Conservation (phyloP, 2,113 vertebrate genomes). For the Platysteira castanea region DNA sequence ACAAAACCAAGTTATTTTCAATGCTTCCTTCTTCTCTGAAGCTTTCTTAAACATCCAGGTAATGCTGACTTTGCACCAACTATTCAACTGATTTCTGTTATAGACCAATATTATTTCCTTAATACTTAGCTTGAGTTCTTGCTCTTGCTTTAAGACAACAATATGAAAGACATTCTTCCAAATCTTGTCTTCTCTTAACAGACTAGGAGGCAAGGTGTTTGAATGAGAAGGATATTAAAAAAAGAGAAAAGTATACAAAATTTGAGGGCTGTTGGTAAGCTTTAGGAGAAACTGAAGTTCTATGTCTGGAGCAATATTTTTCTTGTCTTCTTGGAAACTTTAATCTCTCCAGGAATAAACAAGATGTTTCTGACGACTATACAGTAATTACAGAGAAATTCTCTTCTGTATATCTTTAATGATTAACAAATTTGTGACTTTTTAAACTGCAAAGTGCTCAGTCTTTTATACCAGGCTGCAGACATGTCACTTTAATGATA, state of each 20-base stretch:
- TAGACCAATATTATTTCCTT: not conserved
- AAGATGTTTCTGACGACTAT: not conserved
- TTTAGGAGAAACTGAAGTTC: not conserved
- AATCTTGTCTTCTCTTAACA: not conserved
- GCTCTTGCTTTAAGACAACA: not conserved
- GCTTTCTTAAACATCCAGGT: not conserved
- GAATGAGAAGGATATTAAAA: not conserved
- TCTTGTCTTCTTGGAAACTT: not conserved
- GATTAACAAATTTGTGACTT: not conserved
- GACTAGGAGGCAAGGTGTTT: not conserved
- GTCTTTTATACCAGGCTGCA: conserved; percentile 31
- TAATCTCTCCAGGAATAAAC: not conserved
- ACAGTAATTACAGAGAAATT: not conserved
- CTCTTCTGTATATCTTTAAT: not conserved
- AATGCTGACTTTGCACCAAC: not conserved
- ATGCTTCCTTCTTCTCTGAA: not conserved
- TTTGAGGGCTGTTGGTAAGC: not conserved
- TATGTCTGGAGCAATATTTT: not conserved
- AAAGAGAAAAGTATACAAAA: not conserved
- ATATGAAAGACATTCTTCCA: not conserved
- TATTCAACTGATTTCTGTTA: not conserved
- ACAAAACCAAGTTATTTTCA: not conserved
- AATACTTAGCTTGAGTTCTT: not conserved
- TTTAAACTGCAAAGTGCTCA: not conserved
- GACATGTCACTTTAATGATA: conserved; percentile 48